Conservation (phyloP, 2,797 vertebrate genomes). For the Pseudomugil tenellus region DNA sequence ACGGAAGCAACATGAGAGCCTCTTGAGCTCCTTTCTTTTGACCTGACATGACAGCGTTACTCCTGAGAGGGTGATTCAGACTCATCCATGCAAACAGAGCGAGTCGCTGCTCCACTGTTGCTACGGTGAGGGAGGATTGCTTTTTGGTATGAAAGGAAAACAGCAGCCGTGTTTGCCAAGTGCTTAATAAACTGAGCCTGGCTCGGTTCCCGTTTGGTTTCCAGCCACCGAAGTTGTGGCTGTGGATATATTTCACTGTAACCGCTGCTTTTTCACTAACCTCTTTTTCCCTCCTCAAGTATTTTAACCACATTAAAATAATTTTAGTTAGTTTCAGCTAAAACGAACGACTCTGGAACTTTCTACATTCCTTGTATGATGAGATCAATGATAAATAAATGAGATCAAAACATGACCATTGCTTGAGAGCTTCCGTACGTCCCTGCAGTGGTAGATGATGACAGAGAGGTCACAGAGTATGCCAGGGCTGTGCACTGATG, state of each 20-base stretch:
- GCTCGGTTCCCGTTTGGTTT: not conserved
- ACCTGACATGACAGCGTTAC: conserved; percentile 19
- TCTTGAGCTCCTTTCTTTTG: conserved; percentile 12
- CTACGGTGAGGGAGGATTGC: conserved; percentile 19
- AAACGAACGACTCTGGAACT: conserved; percentile 1
- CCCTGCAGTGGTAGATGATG: not conserved
- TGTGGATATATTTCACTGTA: conserved; percentile 3
- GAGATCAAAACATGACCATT: not conserved
- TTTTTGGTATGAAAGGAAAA: conserved; percentile 30
- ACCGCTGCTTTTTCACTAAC: not conserved
- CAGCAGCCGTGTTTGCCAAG: conserved; percentile 39
- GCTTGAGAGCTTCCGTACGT: not conserved
- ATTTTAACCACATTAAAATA: not conserved
- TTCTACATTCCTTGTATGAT: not conserved
- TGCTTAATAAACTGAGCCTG: conserved; percentile 37
- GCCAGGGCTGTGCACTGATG: not conserved
- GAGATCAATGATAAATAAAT: not conserved
- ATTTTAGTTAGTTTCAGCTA: not conserved
- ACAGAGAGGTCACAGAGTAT: not conserved
- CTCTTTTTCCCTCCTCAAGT: not conserved
- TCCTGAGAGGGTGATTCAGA: conserved; percentile 3
- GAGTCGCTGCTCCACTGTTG: conserved; percentile 20
- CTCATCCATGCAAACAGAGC: conserved; percentile 16
- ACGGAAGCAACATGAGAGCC: not conserved
- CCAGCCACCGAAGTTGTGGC: conserved; percentile 9